phyloP scores from a whole-genome alignment of 2,113 vertebrate genomes.

The Ciconia stormi region DNA sequence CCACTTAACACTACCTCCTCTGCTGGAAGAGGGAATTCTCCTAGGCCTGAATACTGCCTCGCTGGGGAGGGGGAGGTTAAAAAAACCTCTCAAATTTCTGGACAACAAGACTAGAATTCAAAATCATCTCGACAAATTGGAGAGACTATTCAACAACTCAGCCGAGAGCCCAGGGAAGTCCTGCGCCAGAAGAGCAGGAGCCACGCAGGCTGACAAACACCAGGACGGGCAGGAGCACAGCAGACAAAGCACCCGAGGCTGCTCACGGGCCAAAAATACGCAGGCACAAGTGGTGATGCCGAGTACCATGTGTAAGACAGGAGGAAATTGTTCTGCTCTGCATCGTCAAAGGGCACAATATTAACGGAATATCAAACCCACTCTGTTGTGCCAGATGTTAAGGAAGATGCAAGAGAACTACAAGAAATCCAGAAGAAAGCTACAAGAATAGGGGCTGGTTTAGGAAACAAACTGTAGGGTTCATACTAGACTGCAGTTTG shows the following conservation, averaged over 20 bases:
- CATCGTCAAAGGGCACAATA: neutral
- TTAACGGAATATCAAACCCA: neutral
- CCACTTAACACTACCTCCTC: neutral
- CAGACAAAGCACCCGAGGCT: neutral
- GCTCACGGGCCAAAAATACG: neutral
- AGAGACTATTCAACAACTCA: neutral
- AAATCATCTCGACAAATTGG: neutral
- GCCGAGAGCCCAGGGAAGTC: neutral
- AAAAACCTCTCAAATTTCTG: neutral
- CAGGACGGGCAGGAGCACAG: neutral
- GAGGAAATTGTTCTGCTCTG: neutral
- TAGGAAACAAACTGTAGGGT: neutral
- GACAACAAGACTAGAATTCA: neutral
- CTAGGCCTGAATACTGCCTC: neutral
- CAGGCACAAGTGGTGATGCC: neutral
- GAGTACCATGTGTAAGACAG: too few relatives aligned
- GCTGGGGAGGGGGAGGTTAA: fast-evolving
- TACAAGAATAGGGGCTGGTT: neutral
- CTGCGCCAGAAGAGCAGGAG: neutral
- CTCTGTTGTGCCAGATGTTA: neutral
- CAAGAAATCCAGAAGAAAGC: neutral
- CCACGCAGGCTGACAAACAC: neutral
- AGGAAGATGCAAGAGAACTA: neutral
- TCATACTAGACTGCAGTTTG: neutral
- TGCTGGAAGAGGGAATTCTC: neutral